Evolutionary conservation across 2,797 vertebrate genomes (phyloP).

Genomic region (Rhabdomys pumilio): DNA sequence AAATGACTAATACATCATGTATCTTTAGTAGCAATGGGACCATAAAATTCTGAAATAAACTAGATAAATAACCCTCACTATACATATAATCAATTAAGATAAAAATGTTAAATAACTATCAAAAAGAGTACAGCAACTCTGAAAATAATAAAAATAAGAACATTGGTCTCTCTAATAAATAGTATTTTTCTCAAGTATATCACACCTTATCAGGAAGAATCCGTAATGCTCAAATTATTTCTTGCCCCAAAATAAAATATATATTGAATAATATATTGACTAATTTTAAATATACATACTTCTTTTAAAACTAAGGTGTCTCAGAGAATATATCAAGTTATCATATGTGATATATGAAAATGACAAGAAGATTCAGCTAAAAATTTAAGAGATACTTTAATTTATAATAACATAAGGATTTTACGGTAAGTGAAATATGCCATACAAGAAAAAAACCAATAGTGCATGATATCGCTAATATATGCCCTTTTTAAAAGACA

Average conservation of each 20-base stretch:
- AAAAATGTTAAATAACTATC: slow-evolving; percentile 14
- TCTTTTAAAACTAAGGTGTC: background rate
- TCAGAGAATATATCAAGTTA: background rate
- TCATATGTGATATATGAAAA: slow-evolving; percentile 44
- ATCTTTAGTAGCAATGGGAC: slow-evolving; percentile 31
- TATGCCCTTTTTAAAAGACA: background rate
- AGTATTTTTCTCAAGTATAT: slow-evolving; percentile 29
- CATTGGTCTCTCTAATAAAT: background rate
- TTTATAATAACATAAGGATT: background rate
- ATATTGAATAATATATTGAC: slow-evolving; percentile 33
- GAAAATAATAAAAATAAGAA: slow-evolving; percentile 30
- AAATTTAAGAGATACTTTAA: background rate
- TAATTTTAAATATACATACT: slow-evolving; percentile 28
- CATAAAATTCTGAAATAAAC: slow-evolving; percentile 34
- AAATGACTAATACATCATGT: slow-evolving; percentile 7
- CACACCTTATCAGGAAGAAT: background rate
- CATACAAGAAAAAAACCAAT: background rate
- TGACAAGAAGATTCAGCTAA: background rate
- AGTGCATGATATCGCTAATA: background rate
- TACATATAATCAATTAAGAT: slow-evolving; percentile 1
- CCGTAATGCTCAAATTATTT: slow-evolving; percentile 29
- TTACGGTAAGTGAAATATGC: background rate
- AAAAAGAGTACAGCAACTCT: background rate
- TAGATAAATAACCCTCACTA: slow-evolving; percentile 31
- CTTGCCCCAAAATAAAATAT: slow-evolving; percentile 32